A percentile compares a stretch with the other conserved stretches of the same genome.
Evolutionary conservation across 1,140 invertebrate species (phyloP).

Genomic region (Argopecten irradians): DNA sequence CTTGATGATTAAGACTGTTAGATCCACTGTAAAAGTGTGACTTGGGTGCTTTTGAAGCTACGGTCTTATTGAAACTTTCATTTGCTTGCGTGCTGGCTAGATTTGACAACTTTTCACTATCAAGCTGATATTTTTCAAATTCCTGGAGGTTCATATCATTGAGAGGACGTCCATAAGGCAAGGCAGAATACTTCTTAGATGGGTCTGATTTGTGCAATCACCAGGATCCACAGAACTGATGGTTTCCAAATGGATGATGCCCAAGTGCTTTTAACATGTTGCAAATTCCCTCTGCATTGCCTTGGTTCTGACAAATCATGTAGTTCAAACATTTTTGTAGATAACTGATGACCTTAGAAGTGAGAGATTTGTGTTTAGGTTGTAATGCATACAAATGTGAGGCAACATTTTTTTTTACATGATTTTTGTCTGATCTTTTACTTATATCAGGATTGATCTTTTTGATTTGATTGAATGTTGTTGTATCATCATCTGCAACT

Average conservation of each 20-base stretch:
- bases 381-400: neutral
- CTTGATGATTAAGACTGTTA: slow-evolving; percentile 12
- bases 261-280: neutral
- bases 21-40: slow-evolving; percentile 34
- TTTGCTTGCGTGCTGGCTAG: slow-evolving; percentile 42
- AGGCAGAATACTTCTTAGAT: slow-evolving; percentile 13
- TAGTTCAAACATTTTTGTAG: slow-evolving; percentile 25
- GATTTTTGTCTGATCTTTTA: slow-evolving; percentile 42
- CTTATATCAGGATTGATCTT: slow-evolving; percentile 29
- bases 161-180: slow-evolving; percentile 34
- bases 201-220: slow-evolving; percentile 2
- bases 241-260: no score
- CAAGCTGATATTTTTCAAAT: neutral
- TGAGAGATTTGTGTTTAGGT: neutral
- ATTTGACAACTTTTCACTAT: slow-evolving; percentile 27
- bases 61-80: slow-evolving; percentile 39
- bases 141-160: neutral
- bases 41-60: slow-evolving; percentile 38
- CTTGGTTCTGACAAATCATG: slow-evolving; percentile 25
- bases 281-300: neutral
- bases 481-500: slow-evolving; percentile 36
- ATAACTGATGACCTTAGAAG: neutral
- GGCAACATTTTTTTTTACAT: slow-evolving; percentile 29
- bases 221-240: neutral
- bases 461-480: slow-evolving; percentile 10